phyloP scores from a whole-genome alignment of 2,113 vertebrate genomes.

The Rhineura floridana region DNA sequence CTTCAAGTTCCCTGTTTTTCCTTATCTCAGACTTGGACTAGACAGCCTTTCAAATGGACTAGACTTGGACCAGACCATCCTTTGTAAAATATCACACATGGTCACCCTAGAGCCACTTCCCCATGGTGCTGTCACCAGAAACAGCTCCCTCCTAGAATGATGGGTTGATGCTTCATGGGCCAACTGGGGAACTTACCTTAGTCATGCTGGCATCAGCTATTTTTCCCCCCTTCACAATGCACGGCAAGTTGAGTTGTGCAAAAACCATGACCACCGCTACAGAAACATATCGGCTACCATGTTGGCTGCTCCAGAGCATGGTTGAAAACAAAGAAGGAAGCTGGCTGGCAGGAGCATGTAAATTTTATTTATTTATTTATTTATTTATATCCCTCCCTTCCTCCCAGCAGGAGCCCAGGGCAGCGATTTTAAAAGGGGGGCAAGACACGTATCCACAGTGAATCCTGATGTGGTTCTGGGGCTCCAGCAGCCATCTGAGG shows the following conservation, averaged over 20 bases:
- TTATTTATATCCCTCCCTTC: too few relatives aligned
- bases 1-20: too few relatives aligned
- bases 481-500: not conserved
- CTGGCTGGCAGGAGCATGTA: not conserved
- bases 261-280: not conserved
- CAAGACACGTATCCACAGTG: too few relatives aligned
- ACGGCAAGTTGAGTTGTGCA: not conserved
- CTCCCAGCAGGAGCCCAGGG: too few relatives aligned
- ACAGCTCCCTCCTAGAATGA: not conserved
- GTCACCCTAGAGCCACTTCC: not conserved
- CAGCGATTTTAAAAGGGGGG: too few relatives aligned
- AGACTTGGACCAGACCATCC: too few relatives aligned
- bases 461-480: too few relatives aligned
- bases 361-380: too few relatives aligned
- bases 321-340: not conserved
- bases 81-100: too few relatives aligned
- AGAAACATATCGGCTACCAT: not conserved
- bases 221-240: too few relatives aligned
- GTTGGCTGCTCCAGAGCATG: not conserved
- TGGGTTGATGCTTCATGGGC: not conserved
- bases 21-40: too few relatives aligned
- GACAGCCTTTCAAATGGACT: too few relatives aligned
- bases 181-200: not conserved
- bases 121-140: not conserved
- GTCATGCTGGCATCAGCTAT: not conserved